Evolutionary conservation across 2,888 invertebrate species (phyloP).

Genomic region (Micropterix aruncella): DNA sequence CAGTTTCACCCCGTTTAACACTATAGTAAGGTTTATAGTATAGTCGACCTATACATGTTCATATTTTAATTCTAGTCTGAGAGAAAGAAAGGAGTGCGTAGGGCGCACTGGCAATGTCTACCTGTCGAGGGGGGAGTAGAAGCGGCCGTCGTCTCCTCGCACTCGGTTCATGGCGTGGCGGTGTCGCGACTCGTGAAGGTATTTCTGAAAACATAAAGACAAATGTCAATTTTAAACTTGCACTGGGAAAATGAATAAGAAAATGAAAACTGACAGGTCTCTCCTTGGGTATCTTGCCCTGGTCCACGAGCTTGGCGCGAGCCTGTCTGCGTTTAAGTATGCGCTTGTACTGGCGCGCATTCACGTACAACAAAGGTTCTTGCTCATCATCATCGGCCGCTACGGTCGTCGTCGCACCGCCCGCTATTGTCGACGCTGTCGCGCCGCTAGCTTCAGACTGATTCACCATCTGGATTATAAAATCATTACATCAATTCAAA

Average conservation of each 20-base stretch:
- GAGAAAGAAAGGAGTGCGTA: no score
- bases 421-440: constrained; percentile 18
- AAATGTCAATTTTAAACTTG: no score
- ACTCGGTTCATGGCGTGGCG: constrained; percentile 95
- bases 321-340: constrained; percentile 92
- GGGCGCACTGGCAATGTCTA: no score
- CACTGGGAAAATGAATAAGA: no score
- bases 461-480: constrained; percentile 26
- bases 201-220: constrained; percentile 66
- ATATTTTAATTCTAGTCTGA: no score
- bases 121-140: constrained; percentile 56
- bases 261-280: constrained; percentile 64
- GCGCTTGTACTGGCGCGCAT: constrained; percentile 94
- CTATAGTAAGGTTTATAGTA: no score
- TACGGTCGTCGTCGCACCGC: constrained; percentile 20
- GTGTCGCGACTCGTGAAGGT: constrained; percentile 95
- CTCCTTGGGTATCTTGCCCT: constrained; percentile 93
- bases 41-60: no score
- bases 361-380: constrained; percentile 95
- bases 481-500: background rate
- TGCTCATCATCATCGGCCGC: constrained; percentile 56
- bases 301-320: constrained; percentile 85
- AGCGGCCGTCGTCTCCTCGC: constrained; percentile 92
- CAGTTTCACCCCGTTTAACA: no score
- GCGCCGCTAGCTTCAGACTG: constrained; percentile 15